Percentiles rank a stretch among this genome's conserved stretches.
These are phyloP conservation scores for Sardinella longiceps DNA, from an alignment of 2,797 vertebrate species.

Conservation along the genomic window DNA sequence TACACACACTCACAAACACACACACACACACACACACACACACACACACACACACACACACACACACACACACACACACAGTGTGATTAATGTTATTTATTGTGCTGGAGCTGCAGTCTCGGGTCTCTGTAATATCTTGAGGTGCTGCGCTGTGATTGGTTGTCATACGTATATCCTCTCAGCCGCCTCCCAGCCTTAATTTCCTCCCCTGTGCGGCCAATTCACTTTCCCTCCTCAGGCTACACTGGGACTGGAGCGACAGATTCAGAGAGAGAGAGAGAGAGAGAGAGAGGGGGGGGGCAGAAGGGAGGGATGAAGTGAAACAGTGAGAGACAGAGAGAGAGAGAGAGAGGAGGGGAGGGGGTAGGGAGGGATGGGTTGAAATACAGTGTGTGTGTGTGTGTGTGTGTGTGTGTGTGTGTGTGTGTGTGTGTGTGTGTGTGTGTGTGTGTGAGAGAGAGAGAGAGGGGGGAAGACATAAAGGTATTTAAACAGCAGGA, in stretches of 20 bases:
- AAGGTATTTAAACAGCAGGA: too few relatives aligned
- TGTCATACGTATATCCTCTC: neutral
- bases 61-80: too few relatives aligned
- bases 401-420: too few relatives aligned
- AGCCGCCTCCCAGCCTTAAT: neutral
- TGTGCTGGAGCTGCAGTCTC: neutral
- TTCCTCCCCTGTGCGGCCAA: constrained; percentile 2
- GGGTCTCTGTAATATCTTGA: neutral
- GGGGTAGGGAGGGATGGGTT: too few relatives aligned
- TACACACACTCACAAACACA: too few relatives aligned
- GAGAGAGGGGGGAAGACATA: too few relatives aligned
- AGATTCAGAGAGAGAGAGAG: neutral
- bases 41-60: too few relatives aligned
- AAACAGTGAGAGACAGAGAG: neutral
- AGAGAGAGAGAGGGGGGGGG: neutral
- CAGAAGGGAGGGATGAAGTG: neutral
- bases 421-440: too few relatives aligned
- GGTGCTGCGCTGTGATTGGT: neutral
- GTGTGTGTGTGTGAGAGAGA: too few relatives aligned
- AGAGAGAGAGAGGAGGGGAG: neutral
- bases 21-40: too few relatives aligned
- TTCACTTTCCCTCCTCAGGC: neutral
- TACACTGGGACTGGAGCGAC: too few relatives aligned
- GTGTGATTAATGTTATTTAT: neutral
- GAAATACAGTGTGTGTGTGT: too few relatives aligned